These are phyloP conservation scores for Drosophila mayri DNA, from an alignment of 1,140 invertebrate genomes.

Conservation along the genomic window DNA sequence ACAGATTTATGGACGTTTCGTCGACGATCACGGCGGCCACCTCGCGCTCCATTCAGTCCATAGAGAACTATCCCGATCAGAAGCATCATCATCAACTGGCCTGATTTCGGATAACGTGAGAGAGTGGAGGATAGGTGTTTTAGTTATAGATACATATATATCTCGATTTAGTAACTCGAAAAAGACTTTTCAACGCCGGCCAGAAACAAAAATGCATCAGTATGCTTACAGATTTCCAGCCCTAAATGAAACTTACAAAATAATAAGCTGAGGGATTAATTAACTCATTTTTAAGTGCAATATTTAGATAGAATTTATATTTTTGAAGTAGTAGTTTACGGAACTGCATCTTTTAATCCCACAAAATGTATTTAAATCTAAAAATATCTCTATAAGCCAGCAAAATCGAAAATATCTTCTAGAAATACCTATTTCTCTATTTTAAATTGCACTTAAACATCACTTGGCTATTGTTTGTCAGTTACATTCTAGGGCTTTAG, in stretches of 20 bases:
- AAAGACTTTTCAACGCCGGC: constrained; percentile 41
- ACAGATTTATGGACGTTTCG: constrained; percentile 87
- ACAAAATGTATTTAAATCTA: not conserved
- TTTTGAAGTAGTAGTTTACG: too few species aligned
- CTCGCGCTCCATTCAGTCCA: constrained; percentile 81
- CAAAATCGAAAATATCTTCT: not conserved
- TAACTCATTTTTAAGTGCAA: not conserved
- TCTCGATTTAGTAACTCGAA: constrained; percentile 31
- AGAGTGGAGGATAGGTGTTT: not conserved
- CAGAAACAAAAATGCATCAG: constrained; percentile 20
- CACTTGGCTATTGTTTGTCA: constrained; percentile 1
- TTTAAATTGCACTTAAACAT: constrained; percentile 7
- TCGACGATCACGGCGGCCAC: constrained; percentile 85
- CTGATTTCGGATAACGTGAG: constrained; percentile 34
- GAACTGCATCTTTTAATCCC: too few species aligned
- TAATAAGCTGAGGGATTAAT: not conserved
- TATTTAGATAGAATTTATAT: too few species aligned
- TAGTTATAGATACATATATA: constrained; percentile 26
- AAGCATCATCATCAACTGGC: constrained; percentile 75
- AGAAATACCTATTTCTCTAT: not conserved
- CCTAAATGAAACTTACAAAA: constrained; percentile 8
- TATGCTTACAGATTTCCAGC: constrained; percentile 18
- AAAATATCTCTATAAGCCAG: not conserved
- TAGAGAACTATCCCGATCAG: constrained; percentile 81
- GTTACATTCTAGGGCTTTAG: constrained; percentile 18